phyloP scores from a whole-genome alignment of 2,888 invertebrate species.

The Sphecodes monilicornis region DNA sequence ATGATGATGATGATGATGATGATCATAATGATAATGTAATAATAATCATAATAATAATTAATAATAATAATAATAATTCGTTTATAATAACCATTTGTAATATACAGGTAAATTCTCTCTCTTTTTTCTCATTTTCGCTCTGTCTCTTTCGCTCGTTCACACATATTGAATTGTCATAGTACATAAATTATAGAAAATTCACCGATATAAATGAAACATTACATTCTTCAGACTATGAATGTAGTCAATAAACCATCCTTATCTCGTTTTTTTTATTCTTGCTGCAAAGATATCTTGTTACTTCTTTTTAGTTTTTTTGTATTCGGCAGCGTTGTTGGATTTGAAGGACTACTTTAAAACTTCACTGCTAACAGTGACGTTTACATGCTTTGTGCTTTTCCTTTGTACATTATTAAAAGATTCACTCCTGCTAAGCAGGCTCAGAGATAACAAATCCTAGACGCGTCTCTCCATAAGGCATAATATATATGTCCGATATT shows the following conservation, averaged over 20 bases:
- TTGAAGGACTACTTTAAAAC: conserved; percentile 76
- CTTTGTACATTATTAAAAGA: conserved; percentile 69
- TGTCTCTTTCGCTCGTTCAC: conserved; percentile 52
- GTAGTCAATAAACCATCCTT: conserved; percentile 81
- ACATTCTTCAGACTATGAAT: conserved; percentile 77
- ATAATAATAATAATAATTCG: conserved; percentile 70
- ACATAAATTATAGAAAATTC: conserved; percentile 77
- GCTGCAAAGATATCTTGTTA: conserved; percentile 76
- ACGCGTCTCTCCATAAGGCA: conserved; percentile 52
- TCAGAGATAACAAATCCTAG: conserved; percentile 59
- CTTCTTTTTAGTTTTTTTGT: conserved; percentile 67
- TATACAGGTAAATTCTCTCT: conserved; percentile 77
- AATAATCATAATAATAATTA: conserved; percentile 54
- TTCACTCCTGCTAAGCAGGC: conserved; percentile 41
- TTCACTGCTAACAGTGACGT: conserved; percentile 64
- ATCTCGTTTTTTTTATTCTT: conserved; percentile 70
- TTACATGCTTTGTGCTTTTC: conserved; percentile 61
- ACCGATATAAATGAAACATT: conserved; percentile 78
- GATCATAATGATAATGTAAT: conserved; percentile 70
- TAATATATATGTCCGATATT: conserved; percentile 49
- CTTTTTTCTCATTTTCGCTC: conserved; percentile 50
- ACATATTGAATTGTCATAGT: conserved; percentile 75
- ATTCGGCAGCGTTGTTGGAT: conserved; percentile 80
- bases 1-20: conserved; percentile 76
- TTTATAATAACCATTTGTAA: conserved; percentile 80